A percentile compares a stretch with the other conserved stretches of the same genome.
Conservation (phyloP, 1,140 invertebrate species). For the Nixonia krombeini region DNA sequence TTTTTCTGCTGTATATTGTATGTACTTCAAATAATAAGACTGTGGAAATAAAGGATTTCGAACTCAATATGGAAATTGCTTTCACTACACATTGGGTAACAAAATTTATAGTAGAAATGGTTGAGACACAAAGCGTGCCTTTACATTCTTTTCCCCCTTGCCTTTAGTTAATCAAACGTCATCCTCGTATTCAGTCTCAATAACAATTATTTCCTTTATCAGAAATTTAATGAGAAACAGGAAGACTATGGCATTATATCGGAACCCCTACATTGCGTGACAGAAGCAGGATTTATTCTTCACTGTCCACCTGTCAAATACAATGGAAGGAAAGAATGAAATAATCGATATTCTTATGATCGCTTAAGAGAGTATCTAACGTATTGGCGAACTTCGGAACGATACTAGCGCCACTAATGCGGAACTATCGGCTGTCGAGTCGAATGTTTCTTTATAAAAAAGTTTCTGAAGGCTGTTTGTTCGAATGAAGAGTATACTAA, state of each 20-base stretch:
- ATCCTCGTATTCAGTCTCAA: conserved; percentile 51
- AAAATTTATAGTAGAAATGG: too few relatives aligned
- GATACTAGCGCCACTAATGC: too few relatives aligned
- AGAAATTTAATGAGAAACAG: conserved; percentile 63
- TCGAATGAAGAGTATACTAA: too few relatives aligned
- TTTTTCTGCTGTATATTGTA: too few relatives aligned
- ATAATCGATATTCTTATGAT: conserved; percentile 32
- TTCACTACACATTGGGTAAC: too few relatives aligned
- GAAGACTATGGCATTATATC: conserved; percentile 18
- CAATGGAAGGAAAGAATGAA: conserved; percentile 16
- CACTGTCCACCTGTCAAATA: conserved; percentile 29
- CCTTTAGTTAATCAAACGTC: conserved; percentile 22
- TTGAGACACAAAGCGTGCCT: background rate
- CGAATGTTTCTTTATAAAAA: too few relatives aligned
- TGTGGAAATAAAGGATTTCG: too few relatives aligned
- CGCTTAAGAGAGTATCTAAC: conserved; percentile 18
- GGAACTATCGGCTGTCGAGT: too few relatives aligned
- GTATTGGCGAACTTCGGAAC: conserved; percentile 16
- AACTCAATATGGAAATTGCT: too few relatives aligned
- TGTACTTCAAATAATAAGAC: too few relatives aligned
- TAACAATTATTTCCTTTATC: conserved; percentile 66
- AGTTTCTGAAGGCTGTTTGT: too few relatives aligned
- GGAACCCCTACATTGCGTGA: conserved; percentile 33
- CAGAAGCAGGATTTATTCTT: conserved; percentile 29
- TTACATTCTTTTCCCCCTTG: conserved; percentile 11